These are phyloP conservation scores for Triops cancriformis DNA, from an alignment of 1,140 invertebrate species.

Conservation along the genomic window DNA sequence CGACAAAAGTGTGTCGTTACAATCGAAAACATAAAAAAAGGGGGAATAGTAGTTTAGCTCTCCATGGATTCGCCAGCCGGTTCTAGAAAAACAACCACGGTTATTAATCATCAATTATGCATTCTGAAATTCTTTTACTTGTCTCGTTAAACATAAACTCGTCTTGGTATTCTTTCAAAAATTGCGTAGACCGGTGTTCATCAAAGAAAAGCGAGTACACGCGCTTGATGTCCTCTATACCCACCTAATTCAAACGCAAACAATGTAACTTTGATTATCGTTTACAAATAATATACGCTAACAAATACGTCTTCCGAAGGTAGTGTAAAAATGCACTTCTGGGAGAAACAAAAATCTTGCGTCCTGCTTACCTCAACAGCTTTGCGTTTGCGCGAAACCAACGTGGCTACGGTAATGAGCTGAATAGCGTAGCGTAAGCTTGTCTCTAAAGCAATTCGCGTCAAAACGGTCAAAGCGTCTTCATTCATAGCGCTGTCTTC, in stretches of 20 bases:
- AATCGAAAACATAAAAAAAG: too few species aligned
- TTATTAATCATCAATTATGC: too few species aligned
- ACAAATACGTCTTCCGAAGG: background rate
- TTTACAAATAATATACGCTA: too few species aligned
- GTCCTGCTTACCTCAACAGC: constrained; percentile 56
- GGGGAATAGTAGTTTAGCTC: too few species aligned
- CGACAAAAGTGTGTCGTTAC: too few species aligned
- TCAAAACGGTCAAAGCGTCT: constrained; percentile 84
- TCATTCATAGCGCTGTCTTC: constrained; percentile 93
- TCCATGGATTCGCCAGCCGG: too few species aligned
- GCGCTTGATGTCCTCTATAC: constrained; percentile 84
- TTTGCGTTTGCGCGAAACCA: constrained; percentile 75
- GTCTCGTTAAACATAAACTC: constrained; percentile 79
- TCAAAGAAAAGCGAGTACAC: constrained; percentile 93
- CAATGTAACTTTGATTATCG: constrained; percentile 20
- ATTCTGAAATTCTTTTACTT: constrained; percentile 15
- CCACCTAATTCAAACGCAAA: constrained; percentile 56
- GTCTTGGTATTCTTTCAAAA: constrained; percentile 89
- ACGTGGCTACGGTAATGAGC: constrained; percentile 87
- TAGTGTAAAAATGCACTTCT: background rate
- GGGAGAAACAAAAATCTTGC: background rate
- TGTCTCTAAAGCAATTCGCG: constrained; percentile 84
- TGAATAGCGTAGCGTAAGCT: constrained; percentile 97
- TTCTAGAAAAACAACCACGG: too few species aligned
- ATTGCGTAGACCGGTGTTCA: constrained; percentile 83